Base-by-base conservation (phyloP, 2,888 invertebrate species). In the Cerceris rybyensis region DNA sequence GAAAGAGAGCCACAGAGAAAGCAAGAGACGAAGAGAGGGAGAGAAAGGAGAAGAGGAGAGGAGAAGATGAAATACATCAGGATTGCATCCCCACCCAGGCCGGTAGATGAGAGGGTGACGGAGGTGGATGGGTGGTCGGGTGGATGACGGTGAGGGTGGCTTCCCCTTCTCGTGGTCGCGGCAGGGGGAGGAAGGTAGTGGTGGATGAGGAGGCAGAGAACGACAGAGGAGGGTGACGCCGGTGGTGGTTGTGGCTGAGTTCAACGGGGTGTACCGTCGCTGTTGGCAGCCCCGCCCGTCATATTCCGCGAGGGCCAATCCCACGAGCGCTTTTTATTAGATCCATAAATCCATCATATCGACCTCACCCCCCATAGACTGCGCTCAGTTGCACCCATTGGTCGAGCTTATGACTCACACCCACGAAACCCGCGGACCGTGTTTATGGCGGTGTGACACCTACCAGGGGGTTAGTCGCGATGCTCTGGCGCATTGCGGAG, bases 301-400 rank as follows among this genome's bases (percentile, higher is more conserved):
- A 92, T 92, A 92, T 91, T 91, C 91, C 89, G 81, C 85, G 87
- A 86, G 88, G 88, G 88, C 93, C 93, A 93, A 93, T 93, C 90
- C 91, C 88, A 88, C 87, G 85, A 83, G 87, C 82, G 86, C 91
- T 88, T 92, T 93, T 93, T 93, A 93, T 96, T 96, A 96, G 95
- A 95, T 96, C 95, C 96, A 96, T 96, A 96, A 96, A 96, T 96
- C 95, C 95, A 95, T 95, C 95, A 95, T 95, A 95, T 95, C 95
- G 93, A 87, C 88, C 87, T 88, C 85, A 86, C 80, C 81, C 83
- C 28, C 70, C 75, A 70, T 70, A 73, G 77, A 80, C 73, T 70
- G 61, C 49, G 59, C 52, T 58, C 58, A 52, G 50, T 57, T 59
- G 70, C 87, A 82, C 82, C 71, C 86, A 89, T 88, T 88, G 88